Evolutionary conservation across 1,140 invertebrate genomes (phyloP), one percentile per base, ranked within the genome.

Genomic region (Caerostris extrusa): DNA sequence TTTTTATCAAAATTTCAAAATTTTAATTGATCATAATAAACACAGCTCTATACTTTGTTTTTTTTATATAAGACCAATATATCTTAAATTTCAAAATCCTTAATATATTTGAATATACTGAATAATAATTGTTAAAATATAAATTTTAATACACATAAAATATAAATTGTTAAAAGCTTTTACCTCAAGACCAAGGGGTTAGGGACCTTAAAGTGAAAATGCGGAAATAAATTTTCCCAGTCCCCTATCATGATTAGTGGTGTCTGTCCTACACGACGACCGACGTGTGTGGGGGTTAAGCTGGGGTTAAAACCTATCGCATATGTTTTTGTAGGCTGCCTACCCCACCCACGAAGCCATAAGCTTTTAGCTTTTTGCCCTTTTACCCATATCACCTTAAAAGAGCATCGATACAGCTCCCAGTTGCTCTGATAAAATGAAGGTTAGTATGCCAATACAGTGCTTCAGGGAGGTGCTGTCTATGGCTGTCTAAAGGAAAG

Each of bases 261-360:
- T n/a, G 53, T 90, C 88, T 90, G 17, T 19, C 64, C 19, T n/a
- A 71, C 50, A 71, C 57, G 67, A 57, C 60, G 4, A 71, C 57
- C 88, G n/a, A 69, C 88, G 88, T 90, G 88, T 90, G 88, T 90
- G 88, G 88, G 88, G 88, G 88, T 90, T 90, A 90, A 90, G 64
- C 88, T 77, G 64, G 88, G 88, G 88, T 90, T 90, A 90, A 90
- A 90, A 90, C 88, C 61, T n/a, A 53, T 55, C 53, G 88, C 88
- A 90, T 90, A 69, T 90, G 88, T 71, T 90, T 90, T 69, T 90
- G 88, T 88, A 50, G 6, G 2, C 34, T 14, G 67, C 8, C 53
- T 17, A 88, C 86, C 86, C 86, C 86, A 88, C 86, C 86, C 86
- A 88, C 61, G 61, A 67, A 50, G 86, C 3, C 50, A 6, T 14